A percentile compares a stretch with the other conserved stretches of the same genome.
These are phyloP conservation scores for Pharmacophagus antenor DNA, from an alignment of 2,888 invertebrate species.

Conservation along the genomic window DNA sequence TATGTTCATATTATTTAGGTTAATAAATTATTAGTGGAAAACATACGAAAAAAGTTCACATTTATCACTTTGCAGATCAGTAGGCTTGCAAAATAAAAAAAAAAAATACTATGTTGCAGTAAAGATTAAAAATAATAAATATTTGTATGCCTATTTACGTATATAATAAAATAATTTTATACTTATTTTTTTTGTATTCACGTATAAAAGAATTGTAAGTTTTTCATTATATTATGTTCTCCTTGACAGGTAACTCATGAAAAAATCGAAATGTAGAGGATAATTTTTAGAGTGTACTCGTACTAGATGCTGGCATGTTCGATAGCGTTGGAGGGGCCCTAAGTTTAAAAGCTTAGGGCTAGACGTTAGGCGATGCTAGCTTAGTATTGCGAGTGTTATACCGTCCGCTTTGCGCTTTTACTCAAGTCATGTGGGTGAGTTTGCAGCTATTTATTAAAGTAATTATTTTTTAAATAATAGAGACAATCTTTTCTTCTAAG, in stretches of 20 bases:
- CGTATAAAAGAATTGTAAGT: too few relatives aligned
- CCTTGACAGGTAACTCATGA: background rate
- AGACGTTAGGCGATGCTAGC: constrained; percentile 38
- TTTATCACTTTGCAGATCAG: too few relatives aligned
- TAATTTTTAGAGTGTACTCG: constrained; percentile 24
- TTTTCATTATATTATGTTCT: background rate
- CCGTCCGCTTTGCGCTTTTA: constrained; percentile 42
- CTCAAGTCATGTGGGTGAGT: constrained; percentile 41
- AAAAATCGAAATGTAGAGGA: background rate
- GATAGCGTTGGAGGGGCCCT: constrained; percentile 60
- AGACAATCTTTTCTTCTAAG: too few relatives aligned
- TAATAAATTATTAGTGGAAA: too few relatives aligned
- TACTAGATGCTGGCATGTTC: constrained; percentile 40
- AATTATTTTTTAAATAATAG: background rate
- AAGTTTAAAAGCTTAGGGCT: constrained; percentile 60
- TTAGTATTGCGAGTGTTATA: constrained; percentile 44
- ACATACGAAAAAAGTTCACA: too few relatives aligned
- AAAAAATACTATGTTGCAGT: too few relatives aligned
- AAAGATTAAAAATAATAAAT: too few relatives aligned
- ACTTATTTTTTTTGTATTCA: too few relatives aligned
- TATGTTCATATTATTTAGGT: too few relatives aligned
- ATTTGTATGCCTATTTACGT: too few relatives aligned
- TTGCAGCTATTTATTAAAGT: background rate
- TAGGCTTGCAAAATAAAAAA: too few relatives aligned
- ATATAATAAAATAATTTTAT: too few relatives aligned